These are phyloP conservation scores for Motacilla alba DNA, from an alignment of 2,113 vertebrate species.

Conservation along the genomic window DNA sequence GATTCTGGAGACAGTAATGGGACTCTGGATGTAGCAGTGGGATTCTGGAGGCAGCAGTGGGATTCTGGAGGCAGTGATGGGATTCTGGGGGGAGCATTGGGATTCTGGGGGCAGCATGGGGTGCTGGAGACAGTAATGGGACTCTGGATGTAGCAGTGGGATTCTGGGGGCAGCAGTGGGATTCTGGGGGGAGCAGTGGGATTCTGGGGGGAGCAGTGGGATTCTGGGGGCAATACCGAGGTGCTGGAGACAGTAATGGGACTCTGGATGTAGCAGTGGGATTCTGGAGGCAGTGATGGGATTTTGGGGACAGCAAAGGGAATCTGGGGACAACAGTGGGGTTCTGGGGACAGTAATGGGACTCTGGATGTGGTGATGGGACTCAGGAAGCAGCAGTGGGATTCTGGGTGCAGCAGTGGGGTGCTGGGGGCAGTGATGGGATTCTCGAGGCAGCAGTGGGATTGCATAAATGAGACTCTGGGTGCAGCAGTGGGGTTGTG, in stretches of 20 bases:
- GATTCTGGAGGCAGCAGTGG: not conserved
- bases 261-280: too few species aligned
- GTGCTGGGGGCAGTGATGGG: fast-evolving
- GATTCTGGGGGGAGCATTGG: too few species aligned
- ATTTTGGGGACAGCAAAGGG: fast-evolving
- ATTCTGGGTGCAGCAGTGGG: fast-evolving
- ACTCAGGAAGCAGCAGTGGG: not conserved
- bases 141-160: fast-evolving
- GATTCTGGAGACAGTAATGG: fast-evolving
- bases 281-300: too few species aligned
- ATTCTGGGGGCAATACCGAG: not conserved
- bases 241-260: not conserved
- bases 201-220: not conserved
- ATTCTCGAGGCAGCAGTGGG: not conserved
- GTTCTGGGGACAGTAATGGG: fast-evolving
- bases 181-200: too few species aligned
- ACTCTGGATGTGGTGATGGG: fast-evolving
- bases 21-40: fast-evolving
- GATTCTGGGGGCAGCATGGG: not conserved
- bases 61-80: fast-evolving
- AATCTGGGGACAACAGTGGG: fast-evolving
- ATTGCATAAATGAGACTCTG: not conserved
- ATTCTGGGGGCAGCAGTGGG: too few species aligned
- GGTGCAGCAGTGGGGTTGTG: fast-evolving
- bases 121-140: fast-evolving